phyloP scores from a whole-genome alignment of 92 coral and sea anemone genomes.

The Desmophyllum pertusum region DNA sequence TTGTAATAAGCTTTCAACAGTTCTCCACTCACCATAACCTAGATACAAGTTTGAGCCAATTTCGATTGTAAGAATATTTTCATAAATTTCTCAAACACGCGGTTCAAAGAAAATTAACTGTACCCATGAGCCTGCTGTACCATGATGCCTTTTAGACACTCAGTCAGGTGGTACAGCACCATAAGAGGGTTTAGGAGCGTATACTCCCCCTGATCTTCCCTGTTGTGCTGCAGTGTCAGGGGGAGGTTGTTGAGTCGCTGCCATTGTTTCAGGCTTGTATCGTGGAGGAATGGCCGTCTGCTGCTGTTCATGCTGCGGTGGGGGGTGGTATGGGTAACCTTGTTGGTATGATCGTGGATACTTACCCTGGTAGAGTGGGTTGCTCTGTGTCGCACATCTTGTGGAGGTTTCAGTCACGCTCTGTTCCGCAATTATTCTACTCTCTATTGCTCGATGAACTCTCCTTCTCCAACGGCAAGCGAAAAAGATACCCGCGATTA shows the following conservation, averaged over 20 bases:
- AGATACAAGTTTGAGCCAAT: too few species aligned
- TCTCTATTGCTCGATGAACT: not conserved
- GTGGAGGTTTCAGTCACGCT: not conserved
- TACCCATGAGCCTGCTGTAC: too few species aligned
- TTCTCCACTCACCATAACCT: too few species aligned
- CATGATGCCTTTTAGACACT: too few species aligned
- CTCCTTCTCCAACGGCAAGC: not conserved
- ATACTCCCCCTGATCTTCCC: not conserved
- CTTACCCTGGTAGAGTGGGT: constrained; percentile 12
- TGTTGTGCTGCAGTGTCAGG: constrained; percentile 1
- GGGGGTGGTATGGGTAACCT: constrained; percentile 15
- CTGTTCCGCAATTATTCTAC: not conserved
- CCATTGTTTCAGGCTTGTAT: not conserved
- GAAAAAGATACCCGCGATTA: not conserved
- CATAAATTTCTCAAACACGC: too few species aligned
- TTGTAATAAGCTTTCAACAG: too few species aligned
- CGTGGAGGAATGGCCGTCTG: constrained; percentile 9
- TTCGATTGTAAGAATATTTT: too few species aligned
- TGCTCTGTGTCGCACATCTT: not conserved
- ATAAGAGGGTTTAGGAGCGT: constrained; percentile 1
- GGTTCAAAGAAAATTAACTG: too few species aligned
- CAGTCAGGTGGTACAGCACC: constrained; percentile 3
- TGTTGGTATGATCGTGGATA: not conserved
- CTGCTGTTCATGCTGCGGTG: constrained; percentile 23
- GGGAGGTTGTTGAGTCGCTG: constrained; percentile 5